Conservation (phyloP, 2,888 invertebrate species). For the Baronia brevicornis region DNA sequence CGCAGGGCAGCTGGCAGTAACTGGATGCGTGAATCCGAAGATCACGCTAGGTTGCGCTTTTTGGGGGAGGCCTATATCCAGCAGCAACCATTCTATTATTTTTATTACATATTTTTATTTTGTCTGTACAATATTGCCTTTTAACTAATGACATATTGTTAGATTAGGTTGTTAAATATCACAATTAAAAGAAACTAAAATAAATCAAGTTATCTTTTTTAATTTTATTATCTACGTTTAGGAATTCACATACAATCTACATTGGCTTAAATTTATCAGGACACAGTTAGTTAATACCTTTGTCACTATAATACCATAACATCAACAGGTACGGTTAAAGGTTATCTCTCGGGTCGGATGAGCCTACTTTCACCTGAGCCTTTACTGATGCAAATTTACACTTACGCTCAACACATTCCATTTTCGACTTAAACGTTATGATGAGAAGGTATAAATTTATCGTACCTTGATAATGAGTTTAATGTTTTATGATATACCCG, state of each 20-base stretch:
- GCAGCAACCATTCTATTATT: no score
- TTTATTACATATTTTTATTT: no score
- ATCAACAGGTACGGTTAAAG: slow-evolving; percentile 59
- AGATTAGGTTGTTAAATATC: no score
- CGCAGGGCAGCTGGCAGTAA: no score
- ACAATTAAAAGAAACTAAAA: no score
- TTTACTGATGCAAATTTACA: slow-evolving; percentile 23
- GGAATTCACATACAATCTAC: neutral
- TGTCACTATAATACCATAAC: slow-evolving; percentile 49
- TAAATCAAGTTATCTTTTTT: neutral
- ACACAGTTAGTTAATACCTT: slow-evolving; percentile 38
- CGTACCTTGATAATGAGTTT: slow-evolving; percentile 3
- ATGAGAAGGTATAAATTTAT: neutral
- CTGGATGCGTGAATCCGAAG: no score
- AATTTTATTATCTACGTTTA: neutral
- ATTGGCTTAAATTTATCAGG: slow-evolving; percentile 7
- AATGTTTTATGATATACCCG: slow-evolving; percentile 5
- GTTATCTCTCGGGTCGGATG: slow-evolving; percentile 61
- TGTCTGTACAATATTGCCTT: no score
- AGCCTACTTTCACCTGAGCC: slow-evolving; percentile 58
- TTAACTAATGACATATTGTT: no score
- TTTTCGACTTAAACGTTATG: slow-evolving; percentile 18
- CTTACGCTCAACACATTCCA: slow-evolving; percentile 5
- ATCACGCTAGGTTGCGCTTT: no score
- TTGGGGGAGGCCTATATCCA: no score